A percentile compares a stretch with the other conserved stretches of the same genome.
phyloP scores from a whole-genome alignment of 2,888 invertebrate genomes.

The Athalia cordata region DNA sequence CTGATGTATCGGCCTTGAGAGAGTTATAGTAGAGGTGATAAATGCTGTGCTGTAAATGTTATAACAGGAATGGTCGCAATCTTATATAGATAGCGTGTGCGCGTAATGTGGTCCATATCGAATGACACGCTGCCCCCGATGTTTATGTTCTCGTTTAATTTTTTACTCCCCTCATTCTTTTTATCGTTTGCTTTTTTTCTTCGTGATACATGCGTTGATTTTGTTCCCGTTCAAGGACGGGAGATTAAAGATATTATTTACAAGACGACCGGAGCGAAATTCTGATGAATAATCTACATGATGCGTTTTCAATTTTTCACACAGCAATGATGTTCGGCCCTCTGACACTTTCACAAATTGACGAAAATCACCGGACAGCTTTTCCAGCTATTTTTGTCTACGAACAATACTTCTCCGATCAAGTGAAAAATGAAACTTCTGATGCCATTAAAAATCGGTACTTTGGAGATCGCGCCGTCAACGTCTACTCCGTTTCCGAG shows the following conservation, averaged over 20 bases:
- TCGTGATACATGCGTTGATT: neutral
- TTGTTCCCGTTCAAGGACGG: conserved; percentile 10
- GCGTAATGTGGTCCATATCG: conserved; percentile 22
- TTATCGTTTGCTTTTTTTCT: no score
- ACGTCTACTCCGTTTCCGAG: neutral
- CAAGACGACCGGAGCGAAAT: neutral
- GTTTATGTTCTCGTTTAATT: no score
- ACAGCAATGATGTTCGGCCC: conserved; percentile 30
- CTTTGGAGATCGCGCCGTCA: conserved; percentile 2
- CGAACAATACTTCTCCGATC: conserved; percentile 29
- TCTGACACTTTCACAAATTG: conserved; percentile 7
- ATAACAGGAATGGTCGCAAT: conserved; percentile 11
- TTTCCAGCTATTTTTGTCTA: conserved; percentile 42
- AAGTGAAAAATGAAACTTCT: conserved; percentile 27
- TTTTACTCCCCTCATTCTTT: no score
- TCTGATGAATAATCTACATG: neutral
- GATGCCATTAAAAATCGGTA: conserved; percentile 32
- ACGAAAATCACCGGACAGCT: neutral
- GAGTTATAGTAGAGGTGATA: neutral
- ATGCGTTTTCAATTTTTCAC: neutral
- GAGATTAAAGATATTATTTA: neutral
- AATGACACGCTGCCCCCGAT: conserved; percentile 2
- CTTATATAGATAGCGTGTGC: conserved; percentile 14
- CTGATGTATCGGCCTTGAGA: neutral
- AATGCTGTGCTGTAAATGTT: neutral